Conservation (phyloP, 2,888 invertebrate genomes). For the Silvanus unidentatus region DNA sequence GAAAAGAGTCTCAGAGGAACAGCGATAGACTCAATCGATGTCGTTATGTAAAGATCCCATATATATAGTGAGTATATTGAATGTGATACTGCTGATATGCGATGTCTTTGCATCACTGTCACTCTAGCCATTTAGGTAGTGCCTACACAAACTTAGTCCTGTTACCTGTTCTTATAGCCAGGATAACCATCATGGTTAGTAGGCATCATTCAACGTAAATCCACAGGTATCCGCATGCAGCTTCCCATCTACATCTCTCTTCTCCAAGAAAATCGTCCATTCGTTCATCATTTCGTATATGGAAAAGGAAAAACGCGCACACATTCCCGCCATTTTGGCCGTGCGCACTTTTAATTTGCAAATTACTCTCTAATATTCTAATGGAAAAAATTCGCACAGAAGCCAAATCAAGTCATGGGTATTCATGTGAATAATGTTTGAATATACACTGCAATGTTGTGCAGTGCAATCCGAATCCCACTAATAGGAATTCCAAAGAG, state of each 20-base stretch:
- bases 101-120: slow-evolving; percentile 17
- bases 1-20: slow-evolving; percentile 46
- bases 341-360: not conserved
- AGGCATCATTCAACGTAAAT: not conserved
- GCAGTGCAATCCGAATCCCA: no score
- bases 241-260: not conserved
- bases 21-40: slow-evolving; percentile 45
- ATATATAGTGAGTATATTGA: slow-evolving; percentile 35
- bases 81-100: slow-evolving; percentile 32
- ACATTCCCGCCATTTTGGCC: not conserved
- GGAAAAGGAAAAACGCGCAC: no score
- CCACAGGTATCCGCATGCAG: not conserved
- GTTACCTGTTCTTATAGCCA: not conserved
- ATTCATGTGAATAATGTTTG: no score
- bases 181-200: not conserved
- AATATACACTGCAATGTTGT: no score
- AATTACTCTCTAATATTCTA: no score
- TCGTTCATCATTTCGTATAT: no score
- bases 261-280: not conserved
- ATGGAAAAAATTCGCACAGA: no score
- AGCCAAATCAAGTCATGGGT: no score
- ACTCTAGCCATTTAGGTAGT: slow-evolving; percentile 1
- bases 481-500: no score
- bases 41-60: slow-evolving; percentile 41
- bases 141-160: not conserved